These are phyloP conservation scores for Pteruthius melanotis DNA, from an alignment of 2,113 vertebrate genomes.

Conservation along the genomic window DNA sequence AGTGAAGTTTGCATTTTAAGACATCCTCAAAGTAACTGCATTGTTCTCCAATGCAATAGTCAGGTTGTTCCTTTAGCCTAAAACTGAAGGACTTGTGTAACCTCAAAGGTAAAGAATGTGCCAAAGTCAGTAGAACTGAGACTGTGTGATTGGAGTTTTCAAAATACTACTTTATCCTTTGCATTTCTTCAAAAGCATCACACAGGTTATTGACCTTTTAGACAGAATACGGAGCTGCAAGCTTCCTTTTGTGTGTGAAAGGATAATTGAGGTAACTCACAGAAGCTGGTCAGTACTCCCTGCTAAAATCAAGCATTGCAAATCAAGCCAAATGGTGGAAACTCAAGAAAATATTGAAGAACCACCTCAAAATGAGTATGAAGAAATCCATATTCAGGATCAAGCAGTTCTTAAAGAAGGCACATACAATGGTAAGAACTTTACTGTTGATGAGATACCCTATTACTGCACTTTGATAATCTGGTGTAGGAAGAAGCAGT, in stretches of 20 bases:
- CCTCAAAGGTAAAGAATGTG: neutral
- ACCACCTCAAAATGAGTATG: neutral
- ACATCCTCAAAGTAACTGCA: neutral
- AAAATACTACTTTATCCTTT: slow-evolving; percentile 13
- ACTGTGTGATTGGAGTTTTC: neutral
- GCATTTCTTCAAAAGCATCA: slow-evolving; percentile 78
- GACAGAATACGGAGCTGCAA: slow-evolving; percentile 76
- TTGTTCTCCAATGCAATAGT: neutral
- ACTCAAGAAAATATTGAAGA: slow-evolving; percentile 30
- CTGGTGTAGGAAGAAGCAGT: neutral
- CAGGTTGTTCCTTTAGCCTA: neutral
- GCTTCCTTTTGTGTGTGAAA: slow-evolving; percentile 83
- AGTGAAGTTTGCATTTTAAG: neutral
- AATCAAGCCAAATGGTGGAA: slow-evolving; percentile 59
- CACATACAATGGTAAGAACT: slow-evolving; percentile 62
- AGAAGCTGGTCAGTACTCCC: slow-evolving; percentile 84
- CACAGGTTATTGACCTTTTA: slow-evolving; percentile 87
- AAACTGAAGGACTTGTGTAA: neutral
- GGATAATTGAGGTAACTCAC: slow-evolving; percentile 79
- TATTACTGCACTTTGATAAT: neutral
- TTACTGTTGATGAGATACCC: neutral
- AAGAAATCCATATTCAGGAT: slow-evolving; percentile 21
- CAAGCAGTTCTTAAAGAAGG: slow-evolving; percentile 6
- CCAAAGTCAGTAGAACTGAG: neutral
- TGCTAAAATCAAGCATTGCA: slow-evolving; percentile 76